These are phyloP conservation scores for Syngnathus typhle DNA, from an alignment of 2,113 vertebrate genomes.

Conservation along the genomic window DNA sequence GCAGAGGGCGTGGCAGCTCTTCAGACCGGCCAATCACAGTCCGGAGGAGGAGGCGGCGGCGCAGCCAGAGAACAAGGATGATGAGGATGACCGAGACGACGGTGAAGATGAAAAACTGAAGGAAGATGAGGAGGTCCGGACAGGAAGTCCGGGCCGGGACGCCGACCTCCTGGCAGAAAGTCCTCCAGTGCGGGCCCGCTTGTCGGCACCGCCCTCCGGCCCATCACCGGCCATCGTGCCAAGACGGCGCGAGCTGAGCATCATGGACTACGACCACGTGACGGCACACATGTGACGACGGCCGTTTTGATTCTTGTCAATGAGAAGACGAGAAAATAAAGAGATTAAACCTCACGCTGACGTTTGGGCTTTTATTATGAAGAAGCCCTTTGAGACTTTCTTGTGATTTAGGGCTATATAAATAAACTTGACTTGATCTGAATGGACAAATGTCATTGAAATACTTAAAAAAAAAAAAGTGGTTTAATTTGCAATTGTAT, in stretches of 20 bases:
- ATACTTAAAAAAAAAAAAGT: too few relatives aligned
- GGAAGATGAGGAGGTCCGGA: conserved; percentile 4
- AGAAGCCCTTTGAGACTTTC: too few relatives aligned
- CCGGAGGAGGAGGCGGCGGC: conserved; percentile 76
- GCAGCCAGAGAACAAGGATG: conserved; percentile 6
- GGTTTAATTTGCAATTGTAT: too few relatives aligned
- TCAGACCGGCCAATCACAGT: conserved; percentile 74
- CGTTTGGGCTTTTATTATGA: too few relatives aligned
- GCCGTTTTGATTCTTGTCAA: background rate
- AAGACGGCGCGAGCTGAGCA: conserved; percentile 75
- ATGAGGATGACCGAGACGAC: too few relatives aligned
- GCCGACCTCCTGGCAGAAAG: conserved; percentile 22
- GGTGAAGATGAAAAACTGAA: background rate
- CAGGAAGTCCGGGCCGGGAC: conserved; percentile 36
- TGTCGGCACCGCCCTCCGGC: conserved; percentile 16
- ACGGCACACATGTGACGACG: conserved; percentile 69
- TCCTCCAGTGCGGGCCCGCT: conserved; percentile 22
- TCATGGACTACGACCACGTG: conserved; percentile 96
- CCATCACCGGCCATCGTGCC: conserved; percentile 38
- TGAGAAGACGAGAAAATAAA: background rate
- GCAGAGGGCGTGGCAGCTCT: conserved; percentile 83
- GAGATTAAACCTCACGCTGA: background rate
- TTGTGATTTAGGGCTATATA: too few relatives aligned
- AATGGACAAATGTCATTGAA: too few relatives aligned
- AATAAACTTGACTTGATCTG: too few relatives aligned